Evolutionary conservation across 2,888 invertebrate genomes (phyloP).

Genomic region (Pollenia labialis): DNA sequence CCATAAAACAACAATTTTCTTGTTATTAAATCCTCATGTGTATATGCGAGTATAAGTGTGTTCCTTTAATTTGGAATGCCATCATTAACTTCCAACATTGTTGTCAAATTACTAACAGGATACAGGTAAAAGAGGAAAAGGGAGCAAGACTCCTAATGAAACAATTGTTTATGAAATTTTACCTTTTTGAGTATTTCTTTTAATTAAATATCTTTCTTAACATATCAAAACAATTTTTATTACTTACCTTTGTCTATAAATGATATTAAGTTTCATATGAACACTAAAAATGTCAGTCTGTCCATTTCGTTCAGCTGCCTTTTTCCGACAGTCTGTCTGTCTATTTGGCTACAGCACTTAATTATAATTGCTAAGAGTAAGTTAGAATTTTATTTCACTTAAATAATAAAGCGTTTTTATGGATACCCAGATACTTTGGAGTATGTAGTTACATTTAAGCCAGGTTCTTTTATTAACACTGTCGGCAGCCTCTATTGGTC

Average conservation of each 20-base stretch:
- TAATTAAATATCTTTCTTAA: conserved; percentile 64
- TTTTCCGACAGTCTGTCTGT: background rate
- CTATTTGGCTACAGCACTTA: conserved; percentile 41
- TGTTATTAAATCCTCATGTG: conserved; percentile 40
- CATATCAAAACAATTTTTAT: conserved; percentile 68
- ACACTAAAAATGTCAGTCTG: conserved; percentile 33
- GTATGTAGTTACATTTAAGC: background rate
- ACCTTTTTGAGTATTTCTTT: conserved; percentile 45
- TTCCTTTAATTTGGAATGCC: background rate
- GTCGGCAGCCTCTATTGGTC: background rate
- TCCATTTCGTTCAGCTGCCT: background rate
- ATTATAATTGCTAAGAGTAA: conserved; percentile 62
- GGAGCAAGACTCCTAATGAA: conserved; percentile 30
- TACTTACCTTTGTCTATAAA: conserved; percentile 51
- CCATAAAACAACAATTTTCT: conserved; percentile 36
- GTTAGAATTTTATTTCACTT: conserved; percentile 63
- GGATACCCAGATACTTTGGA: background rate
- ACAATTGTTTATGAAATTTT: conserved; percentile 62
- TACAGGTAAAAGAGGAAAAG: background rate
- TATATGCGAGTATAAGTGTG: background rate
- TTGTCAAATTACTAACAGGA: conserved; percentile 10
- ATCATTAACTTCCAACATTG: conserved; percentile 42
- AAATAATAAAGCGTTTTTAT: conserved; percentile 3
- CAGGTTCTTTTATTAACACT: background rate
- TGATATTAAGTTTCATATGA: conserved; percentile 64